A percentile compares a stretch with the other conserved stretches of the same genome.
Conservation (phyloP, 2,888 invertebrate species). For the Atherix ibis region DNA sequence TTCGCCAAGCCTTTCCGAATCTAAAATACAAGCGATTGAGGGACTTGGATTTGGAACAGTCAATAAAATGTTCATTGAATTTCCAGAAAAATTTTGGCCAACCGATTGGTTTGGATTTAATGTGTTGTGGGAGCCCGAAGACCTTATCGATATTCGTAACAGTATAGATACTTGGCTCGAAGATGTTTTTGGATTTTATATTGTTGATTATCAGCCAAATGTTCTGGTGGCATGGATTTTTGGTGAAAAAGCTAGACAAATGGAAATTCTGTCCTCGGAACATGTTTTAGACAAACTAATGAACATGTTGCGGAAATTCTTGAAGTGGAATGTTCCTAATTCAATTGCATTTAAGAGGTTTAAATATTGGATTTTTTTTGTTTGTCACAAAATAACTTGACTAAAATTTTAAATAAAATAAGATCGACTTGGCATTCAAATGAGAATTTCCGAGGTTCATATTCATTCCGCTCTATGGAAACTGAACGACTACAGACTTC, state of each 20-base stretch:
- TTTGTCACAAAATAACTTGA: too few relatives aligned
- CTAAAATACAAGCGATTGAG: slow-evolving; percentile 37
- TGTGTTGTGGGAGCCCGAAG: slow-evolving; percentile 41
- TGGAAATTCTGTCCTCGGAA: slow-evolving; percentile 43
- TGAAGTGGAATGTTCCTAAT: slow-evolving; percentile 24
- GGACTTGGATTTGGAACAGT: slow-evolving; percentile 43
- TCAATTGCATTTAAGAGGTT: slow-evolving; percentile 17
- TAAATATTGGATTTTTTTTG: neutral
- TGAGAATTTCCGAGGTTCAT: slow-evolving; percentile 45
- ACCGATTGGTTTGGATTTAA: slow-evolving; percentile 37
- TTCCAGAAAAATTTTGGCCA: slow-evolving; percentile 43
- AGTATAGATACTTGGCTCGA: slow-evolving; percentile 40
- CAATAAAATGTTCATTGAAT: slow-evolving; percentile 46
- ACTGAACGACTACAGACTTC: slow-evolving; percentile 40
- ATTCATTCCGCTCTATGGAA: slow-evolving; percentile 43
- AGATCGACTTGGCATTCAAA: slow-evolving; percentile 51
- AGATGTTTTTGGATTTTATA: slow-evolving; percentile 50
- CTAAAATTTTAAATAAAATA: too few relatives aligned
- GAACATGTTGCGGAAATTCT: slow-evolving; percentile 26
- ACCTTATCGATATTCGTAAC: slow-evolving; percentile 25
- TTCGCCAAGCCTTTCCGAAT: slow-evolving; percentile 33
- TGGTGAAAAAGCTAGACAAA: slow-evolving; percentile 42
- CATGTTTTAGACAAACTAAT: slow-evolving; percentile 27
- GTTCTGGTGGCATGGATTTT: slow-evolving; percentile 56
- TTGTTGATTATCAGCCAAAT: slow-evolving; percentile 43